Evolutionary conservation across 2,797 vertebrate genomes (phyloP).

Genomic region (Acridotheres tristis): DNA sequence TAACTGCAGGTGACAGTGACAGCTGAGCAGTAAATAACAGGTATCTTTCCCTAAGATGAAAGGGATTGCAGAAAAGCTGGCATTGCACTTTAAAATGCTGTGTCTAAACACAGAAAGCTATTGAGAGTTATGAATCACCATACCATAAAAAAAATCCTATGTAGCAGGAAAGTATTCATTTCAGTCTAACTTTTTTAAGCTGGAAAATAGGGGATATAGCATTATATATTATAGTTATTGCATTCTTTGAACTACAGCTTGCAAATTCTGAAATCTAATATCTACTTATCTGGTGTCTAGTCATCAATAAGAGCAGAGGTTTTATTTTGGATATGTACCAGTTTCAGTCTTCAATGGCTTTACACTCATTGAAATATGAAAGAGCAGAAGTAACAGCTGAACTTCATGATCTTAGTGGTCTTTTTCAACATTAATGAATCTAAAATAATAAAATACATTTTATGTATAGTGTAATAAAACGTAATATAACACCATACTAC

Average conservation of each 20-base stretch:
- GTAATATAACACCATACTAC: background rate
- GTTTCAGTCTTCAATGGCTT: background rate
- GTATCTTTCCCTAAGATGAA: background rate
- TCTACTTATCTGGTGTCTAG: background rate
- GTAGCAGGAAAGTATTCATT: background rate
- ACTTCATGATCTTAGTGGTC: background rate
- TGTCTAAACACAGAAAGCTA: background rate
- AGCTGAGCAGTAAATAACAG: background rate
- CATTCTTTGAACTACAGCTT: background rate
- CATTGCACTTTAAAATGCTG: background rate
- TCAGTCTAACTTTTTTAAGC: background rate
- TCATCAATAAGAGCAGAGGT: background rate
- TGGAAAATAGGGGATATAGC: background rate
- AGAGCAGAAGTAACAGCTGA: background rate
- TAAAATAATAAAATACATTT: background rate
- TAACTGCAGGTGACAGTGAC: background rate
- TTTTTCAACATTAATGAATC: background rate
- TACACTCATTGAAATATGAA: background rate
- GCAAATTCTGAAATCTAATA: background rate
- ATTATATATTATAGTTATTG: background rate
- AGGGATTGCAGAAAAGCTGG: background rate
- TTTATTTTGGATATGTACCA: background rate
- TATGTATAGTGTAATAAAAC: background rate
- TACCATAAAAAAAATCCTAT: background rate
- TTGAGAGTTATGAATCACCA: background rate